phyloP scores from a whole-genome alignment of 2,797 vertebrate species.

The Ceyx erithaca region DNA sequence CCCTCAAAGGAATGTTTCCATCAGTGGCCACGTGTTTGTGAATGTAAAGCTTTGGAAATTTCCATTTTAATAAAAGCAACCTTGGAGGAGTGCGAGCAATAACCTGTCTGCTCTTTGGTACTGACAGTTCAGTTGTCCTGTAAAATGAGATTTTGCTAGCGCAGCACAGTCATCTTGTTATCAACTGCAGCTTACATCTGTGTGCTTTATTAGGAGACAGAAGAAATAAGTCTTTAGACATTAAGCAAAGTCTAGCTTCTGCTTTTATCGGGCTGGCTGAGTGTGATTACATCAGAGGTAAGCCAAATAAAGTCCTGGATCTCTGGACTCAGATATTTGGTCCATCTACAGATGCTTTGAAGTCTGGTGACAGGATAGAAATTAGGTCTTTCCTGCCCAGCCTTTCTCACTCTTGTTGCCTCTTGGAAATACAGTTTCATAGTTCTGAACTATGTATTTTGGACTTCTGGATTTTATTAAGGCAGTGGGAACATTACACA shows the following conservation, averaged over 20 bases:
- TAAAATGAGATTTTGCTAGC: slow-evolving; percentile 57
- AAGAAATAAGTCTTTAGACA: slow-evolving; percentile 29
- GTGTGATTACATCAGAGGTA: slow-evolving; percentile 34
- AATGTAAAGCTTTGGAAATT: slow-evolving; percentile 54
- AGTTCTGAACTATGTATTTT: not conserved
- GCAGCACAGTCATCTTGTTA: not conserved
- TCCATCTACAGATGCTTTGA: not conserved
- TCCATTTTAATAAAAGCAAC: slow-evolving; percentile 72
- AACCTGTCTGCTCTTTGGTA: slow-evolving; percentile 62
- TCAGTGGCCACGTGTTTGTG: fast-evolving
- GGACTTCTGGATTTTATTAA: not conserved
- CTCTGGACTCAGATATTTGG: not conserved
- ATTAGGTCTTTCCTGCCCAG: not conserved
- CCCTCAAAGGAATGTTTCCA: not conserved
- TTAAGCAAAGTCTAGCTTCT: not conserved
- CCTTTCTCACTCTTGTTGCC: not conserved
- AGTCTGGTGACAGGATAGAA: not conserved
- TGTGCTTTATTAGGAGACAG: slow-evolving; percentile 28
- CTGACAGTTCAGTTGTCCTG: slow-evolving; percentile 38
- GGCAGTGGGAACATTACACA: fast-evolving
- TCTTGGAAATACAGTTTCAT: not conserved
- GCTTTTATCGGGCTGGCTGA: slow-evolving; percentile 15
- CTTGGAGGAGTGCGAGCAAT: slow-evolving; percentile 53
- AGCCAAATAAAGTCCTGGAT: not conserved
- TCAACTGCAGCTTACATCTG: slow-evolving; percentile 12